Percentiles rank a stretch among this genome's conserved stretches.
phyloP scores from a whole-genome alignment of 1,140 invertebrate genomes.

The Gryllus bimaculatus region DNA sequence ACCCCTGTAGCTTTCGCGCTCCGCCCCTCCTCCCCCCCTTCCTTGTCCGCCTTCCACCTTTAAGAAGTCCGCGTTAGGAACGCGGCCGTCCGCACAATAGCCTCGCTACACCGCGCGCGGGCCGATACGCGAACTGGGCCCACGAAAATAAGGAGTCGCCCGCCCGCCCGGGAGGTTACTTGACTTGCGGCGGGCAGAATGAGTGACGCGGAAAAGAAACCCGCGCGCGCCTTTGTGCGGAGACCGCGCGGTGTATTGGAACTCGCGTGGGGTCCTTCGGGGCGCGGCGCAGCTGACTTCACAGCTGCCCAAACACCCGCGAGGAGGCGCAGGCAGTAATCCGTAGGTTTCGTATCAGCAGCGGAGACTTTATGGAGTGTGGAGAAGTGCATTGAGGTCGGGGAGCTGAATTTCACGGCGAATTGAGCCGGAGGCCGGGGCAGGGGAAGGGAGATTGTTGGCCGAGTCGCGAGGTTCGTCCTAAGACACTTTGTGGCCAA shows the following conservation, averaged over 20 bases:
- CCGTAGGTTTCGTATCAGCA: neutral
- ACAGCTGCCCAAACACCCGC: neutral
- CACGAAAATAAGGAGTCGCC: neutral
- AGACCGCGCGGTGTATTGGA: neutral
- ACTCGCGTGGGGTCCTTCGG: neutral
- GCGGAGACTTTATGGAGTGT: neutral
- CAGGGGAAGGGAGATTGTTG: neutral
- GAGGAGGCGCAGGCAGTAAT: neutral
- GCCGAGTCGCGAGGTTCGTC: no score
- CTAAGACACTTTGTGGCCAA: neutral
- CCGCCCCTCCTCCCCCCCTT: no score
- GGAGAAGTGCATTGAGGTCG: neutral
- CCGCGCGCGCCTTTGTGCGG: neutral
- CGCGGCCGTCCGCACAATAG: neutral
- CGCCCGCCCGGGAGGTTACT: neutral
- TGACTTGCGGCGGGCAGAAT: neutral
- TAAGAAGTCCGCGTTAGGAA: neutral
- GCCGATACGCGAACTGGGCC: neutral
- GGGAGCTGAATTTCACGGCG: neutral
- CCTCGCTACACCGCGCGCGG: neutral
- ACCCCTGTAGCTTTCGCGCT: no score
- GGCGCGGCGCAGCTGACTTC: neutral
- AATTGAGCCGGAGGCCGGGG: neutral
- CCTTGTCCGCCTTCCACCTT: no score
- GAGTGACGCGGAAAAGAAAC: neutral